These are phyloP conservation scores for Tonatia bakeri DNA, from an alignment of 2,113 vertebrate genomes.

Conservation along the genomic window DNA sequence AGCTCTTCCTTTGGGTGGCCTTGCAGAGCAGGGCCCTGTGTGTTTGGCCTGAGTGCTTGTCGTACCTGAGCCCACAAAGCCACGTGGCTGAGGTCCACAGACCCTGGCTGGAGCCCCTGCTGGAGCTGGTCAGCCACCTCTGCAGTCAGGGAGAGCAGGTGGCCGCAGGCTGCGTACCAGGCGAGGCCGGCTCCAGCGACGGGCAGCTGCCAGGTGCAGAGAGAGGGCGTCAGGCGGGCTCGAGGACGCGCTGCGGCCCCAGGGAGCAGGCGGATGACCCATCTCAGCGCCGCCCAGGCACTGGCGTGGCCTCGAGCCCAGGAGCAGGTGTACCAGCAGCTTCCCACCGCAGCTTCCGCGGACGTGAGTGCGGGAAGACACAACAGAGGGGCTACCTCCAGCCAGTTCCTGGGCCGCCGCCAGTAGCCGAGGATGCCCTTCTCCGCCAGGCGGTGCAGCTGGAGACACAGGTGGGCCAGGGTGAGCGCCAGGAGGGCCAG, in stretches of 20 bases:
- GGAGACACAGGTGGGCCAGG: constrained; percentile 77
- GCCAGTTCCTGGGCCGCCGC: constrained; percentile 76
- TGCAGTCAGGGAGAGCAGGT: constrained; percentile 64
- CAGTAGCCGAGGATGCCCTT: constrained; percentile 76
- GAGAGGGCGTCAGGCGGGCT: not conserved
- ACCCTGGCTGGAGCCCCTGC: constrained; percentile 64
- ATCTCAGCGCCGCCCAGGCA: not conserved
- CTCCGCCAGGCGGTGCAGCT: constrained; percentile 69
- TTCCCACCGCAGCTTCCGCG: too few relatives aligned
- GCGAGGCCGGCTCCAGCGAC: constrained; percentile 59
- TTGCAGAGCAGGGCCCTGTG: not conserved
- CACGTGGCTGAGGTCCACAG: constrained; percentile 76
- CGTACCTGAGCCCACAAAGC: constrained; percentile 81
- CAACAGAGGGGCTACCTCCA: constrained; percentile 76
- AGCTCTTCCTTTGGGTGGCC: not conserved
- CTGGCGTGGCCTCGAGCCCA: too few relatives aligned
- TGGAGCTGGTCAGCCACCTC: constrained; percentile 76
- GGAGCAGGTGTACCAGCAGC: too few relatives aligned
- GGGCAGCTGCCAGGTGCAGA: constrained; percentile 69
- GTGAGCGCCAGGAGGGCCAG: constrained; percentile 80
- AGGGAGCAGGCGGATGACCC: not conserved
- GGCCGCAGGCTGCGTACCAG: constrained; percentile 66
- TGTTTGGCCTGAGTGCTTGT: not conserved
- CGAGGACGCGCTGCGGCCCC: fast-evolving
- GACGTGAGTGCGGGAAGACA: not conserved